Percentiles rank a stretch among this genome's conserved stretches.
Evolutionary conservation across 2,797 vertebrate species (phyloP).

Genomic region (Macropodus opercularis): DNA sequence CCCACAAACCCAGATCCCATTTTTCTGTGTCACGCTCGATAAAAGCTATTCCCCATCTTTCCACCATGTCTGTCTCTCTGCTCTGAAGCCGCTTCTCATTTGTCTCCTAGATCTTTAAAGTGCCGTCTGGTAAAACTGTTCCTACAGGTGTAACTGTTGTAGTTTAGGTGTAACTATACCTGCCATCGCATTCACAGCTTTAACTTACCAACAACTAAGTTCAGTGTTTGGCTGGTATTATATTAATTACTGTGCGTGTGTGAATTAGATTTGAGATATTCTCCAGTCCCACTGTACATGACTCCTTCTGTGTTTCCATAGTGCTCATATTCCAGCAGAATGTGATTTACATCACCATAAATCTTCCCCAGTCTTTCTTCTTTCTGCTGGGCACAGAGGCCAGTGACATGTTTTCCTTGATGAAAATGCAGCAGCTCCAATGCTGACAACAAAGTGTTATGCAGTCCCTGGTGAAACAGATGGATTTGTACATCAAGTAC

Average conservation of each 20-base stretch:
- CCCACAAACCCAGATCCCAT: conserved; percentile 73
- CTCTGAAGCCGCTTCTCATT: conserved; percentile 58
- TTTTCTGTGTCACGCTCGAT: conserved; percentile 79
- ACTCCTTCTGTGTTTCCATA: neutral
- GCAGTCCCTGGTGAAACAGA: conserved; percentile 37
- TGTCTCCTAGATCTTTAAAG: conserved; percentile 58
- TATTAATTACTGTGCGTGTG: conserved; percentile 4
- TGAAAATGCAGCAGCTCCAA: conserved; percentile 25
- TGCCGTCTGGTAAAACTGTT: conserved; percentile 23
- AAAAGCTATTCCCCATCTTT: conserved; percentile 72
- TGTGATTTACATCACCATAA: neutral
- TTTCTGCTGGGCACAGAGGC: conserved; percentile 25
- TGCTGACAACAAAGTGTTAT: conserved; percentile 36
- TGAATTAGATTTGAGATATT: conserved; percentile 5
- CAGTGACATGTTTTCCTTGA: conserved; percentile 32
- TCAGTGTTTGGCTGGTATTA: neutral
- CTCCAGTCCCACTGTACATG: neutral
- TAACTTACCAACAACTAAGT: neutral
- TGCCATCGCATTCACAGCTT: neutral
- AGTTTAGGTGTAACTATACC: conserved; percentile 23
- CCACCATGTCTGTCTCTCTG: conserved; percentile 51
- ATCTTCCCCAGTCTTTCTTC: conserved; percentile 1
- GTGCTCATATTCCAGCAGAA: neutral
- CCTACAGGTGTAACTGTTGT: neutral
- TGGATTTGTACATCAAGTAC: conserved; percentile 19